Evolutionary conservation across 2,113 vertebrate species (phyloP), one percentile per base, ranked within the genome.

Genomic region (Poicephalus meyeri): DNA sequence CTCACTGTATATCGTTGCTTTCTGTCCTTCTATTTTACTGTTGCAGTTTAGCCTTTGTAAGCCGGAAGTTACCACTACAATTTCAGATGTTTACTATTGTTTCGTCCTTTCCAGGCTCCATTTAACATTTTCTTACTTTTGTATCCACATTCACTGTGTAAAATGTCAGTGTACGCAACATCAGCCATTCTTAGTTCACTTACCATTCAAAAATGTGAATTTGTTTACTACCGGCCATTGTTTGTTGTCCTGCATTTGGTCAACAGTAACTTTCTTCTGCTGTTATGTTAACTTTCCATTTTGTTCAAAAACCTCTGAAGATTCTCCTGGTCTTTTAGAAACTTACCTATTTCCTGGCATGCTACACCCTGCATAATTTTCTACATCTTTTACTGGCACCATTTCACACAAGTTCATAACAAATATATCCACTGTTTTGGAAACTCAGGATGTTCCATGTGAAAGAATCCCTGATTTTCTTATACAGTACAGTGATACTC

Each of bases 401-500:
- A 8, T 80, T 66, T 85, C 50, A 52, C 50, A 16, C 7, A 55
- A 55, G 5, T 42, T 66, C 12, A 11, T 90, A 26, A 29, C 13
- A 47, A 82, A 77, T 80, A 50, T 23, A n/a, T 69, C 11, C 18
- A 12, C 8, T 19, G 1, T 26, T 86, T 61, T 77, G 41, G 35
- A 56, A 55, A 39, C 44, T 42, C 8, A 31, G 23, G 9, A 17
- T 80, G 19, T 42, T 64, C 52, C 8, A 9, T 24, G 11, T 60
- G 44, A 93, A 20, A 65, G 33, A 64, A 56, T 26, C 6, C 88
- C 15, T 61, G 33, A 33, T 72, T 88, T 58, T 88, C 19, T n/a
- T 42, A 24, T 7, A 35, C 0, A 0, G 16, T 53, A 24, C 25
- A 46, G 13, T 3, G 8, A 17, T 60, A 60, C 15, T n/a, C 6